Percentiles rank a stretch among this genome's conserved stretches.
These are phyloP conservation scores for Druceiella hillmani DNA, from an alignment of 2,888 invertebrate species.

Conservation along the genomic window DNA sequence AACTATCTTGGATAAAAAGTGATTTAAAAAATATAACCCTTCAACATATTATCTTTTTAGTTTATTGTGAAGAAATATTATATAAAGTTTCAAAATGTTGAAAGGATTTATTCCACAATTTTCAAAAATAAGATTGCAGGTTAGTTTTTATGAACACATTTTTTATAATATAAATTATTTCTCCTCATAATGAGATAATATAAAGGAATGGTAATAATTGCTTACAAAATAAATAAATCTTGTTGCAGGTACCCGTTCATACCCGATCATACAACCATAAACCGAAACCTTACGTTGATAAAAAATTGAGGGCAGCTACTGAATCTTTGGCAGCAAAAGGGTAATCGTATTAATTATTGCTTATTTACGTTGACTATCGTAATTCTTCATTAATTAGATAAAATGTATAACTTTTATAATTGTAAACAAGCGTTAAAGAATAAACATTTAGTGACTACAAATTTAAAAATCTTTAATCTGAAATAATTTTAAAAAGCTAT, in stretches of 20 bases:
- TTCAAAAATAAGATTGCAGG: conserved; percentile 35
- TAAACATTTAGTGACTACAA: background rate
- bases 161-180: too few species aligned
- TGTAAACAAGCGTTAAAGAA: too few species aligned
- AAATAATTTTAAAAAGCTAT: too few species aligned
- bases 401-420: background rate
- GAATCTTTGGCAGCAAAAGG: conserved; percentile 65
- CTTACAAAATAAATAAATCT: background rate
- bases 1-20: too few species aligned
- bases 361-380: conserved; percentile 24
- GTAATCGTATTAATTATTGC: conserved; percentile 41
- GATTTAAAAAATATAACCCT: too few species aligned
- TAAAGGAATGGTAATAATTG: background rate
- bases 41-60: too few species aligned
- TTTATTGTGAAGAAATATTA: too few species aligned
- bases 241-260: background rate
- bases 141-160: too few species aligned
- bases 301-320: conserved; percentile 49
- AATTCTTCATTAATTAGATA: conserved; percentile 9
- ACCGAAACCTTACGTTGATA: conserved; percentile 37
- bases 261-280: conserved; percentile 26
- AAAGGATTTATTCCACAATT: conserved; percentile 30
- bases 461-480: too few species aligned
- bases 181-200: too few species aligned
- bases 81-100: conserved; percentile 20